Conservation (phyloP, 2,888 invertebrate genomes). For the Noctua comes region DNA sequence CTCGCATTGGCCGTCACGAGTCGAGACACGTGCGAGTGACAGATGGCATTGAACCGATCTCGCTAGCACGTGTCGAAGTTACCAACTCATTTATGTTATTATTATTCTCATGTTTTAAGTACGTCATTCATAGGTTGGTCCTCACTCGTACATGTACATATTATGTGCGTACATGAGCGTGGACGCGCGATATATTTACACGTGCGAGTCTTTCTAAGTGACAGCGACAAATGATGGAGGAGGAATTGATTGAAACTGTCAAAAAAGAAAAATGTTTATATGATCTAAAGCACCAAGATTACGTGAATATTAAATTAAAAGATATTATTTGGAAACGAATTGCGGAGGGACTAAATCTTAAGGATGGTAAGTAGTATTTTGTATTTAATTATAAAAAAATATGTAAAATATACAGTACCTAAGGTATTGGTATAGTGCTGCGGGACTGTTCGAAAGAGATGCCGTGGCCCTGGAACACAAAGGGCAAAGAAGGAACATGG, state of each 20-base stretch:
- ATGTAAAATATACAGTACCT: not conserved
- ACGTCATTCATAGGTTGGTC: not conserved
- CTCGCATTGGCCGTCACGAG: conserved; percentile 13
- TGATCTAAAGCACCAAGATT: not conserved
- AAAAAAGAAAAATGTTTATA: not conserved
- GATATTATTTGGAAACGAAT: not conserved
- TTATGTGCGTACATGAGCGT: not conserved
- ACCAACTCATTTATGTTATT: not conserved
- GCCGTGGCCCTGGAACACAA: too few relatives aligned
- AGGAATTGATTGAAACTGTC: not conserved
- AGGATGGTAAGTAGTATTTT: conserved; percentile 2
- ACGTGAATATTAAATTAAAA: not conserved
- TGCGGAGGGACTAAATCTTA: not conserved
- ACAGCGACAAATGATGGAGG: not conserved
- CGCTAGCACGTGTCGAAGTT: not conserved
- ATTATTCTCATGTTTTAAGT: conserved; percentile 1
- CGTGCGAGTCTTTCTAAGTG: not conserved
- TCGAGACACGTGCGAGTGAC: not conserved
- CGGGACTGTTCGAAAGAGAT: too few relatives aligned
- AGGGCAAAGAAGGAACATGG: too few relatives aligned
- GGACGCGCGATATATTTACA: not conserved
- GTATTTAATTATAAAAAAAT: not conserved
- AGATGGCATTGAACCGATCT: not conserved
- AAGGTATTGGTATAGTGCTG: not conserved
- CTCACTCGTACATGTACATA: not conserved